phyloP scores from a whole-genome alignment of 2,113 vertebrate genomes.

The Tretioscincus oriximinensis region DNA sequence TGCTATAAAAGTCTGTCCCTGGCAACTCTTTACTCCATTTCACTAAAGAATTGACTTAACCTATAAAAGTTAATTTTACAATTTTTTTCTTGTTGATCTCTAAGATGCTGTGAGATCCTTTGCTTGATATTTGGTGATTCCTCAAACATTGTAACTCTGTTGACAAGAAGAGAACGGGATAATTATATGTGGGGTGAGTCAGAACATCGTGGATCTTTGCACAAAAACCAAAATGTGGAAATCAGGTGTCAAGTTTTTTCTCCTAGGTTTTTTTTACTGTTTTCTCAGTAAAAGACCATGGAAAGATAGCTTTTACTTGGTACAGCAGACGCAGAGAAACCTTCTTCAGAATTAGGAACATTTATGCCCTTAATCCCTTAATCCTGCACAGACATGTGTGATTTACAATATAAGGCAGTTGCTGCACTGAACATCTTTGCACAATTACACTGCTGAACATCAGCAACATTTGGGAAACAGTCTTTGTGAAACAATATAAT shows the following conservation, averaged over 20 bases:
- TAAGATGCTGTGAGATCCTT: too few relatives aligned
- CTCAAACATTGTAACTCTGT: background rate
- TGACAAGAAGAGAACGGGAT: background rate
- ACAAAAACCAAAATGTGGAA: background rate
- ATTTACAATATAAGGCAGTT: conserved; percentile 3
- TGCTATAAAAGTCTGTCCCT: too few relatives aligned
- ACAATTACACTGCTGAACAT: conserved; percentile 37
- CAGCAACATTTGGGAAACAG: conserved; percentile 33
- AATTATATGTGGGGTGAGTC: background rate
- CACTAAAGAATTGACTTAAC: too few relatives aligned
- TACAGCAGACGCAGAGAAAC: background rate
- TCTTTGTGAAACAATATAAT: conserved; percentile 26
- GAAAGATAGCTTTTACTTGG: conserved; percentile 42
- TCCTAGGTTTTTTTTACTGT: conserved; percentile 41
- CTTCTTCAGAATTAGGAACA: background rate
- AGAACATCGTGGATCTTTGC: too few relatives aligned
- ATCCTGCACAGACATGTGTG: background rate
- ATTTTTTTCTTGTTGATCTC: too few relatives aligned
- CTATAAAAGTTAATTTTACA: too few relatives aligned
- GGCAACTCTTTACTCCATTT: too few relatives aligned
- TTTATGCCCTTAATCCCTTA: background rate
- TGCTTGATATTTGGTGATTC: background rate
- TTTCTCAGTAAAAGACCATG: conserved; percentile 33
- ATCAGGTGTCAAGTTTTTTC: background rate
- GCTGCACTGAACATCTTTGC: conserved; percentile 37